Conservation (phyloP, 2,888 invertebrate species). For the Pristionchus arcanus region DNA sequence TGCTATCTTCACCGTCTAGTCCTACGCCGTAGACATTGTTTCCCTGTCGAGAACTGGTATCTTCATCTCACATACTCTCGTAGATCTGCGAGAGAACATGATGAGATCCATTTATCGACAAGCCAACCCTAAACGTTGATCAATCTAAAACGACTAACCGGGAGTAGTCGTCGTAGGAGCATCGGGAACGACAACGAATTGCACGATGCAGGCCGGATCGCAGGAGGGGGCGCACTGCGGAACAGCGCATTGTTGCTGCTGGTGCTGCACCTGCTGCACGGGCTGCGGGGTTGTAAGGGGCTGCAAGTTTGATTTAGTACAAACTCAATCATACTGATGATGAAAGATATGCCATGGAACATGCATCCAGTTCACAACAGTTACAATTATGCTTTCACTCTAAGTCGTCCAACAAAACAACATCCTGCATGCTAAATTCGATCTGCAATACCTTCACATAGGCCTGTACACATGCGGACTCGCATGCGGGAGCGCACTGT, state of each 20-base stretch:
- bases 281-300: background rate
- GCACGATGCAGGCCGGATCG: constrained; percentile 24
- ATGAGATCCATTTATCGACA: too few species aligned
- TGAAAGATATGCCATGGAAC: too few species aligned
- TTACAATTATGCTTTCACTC: too few species aligned
- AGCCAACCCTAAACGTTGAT: too few species aligned
- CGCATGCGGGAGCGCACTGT: constrained; percentile 34
- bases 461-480: background rate
- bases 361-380: too few species aligned
- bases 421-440: background rate
- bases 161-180: background rate
- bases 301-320: background rate
- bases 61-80: too few species aligned
- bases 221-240: constrained; percentile 31
- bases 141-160: background rate
- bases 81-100: too few species aligned
- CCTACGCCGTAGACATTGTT: too few species aligned
- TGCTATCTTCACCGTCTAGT: too few species aligned
- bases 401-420: background rate
- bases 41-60: too few species aligned
- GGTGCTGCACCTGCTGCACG: background rate
- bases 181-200: constrained; percentile 14
- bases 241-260: background rate
- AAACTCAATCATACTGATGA: too few species aligned
- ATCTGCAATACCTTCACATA: background rate